phyloP scores from a whole-genome alignment of 2,113 vertebrate genomes.

The Bombycilla garrulus region DNA sequence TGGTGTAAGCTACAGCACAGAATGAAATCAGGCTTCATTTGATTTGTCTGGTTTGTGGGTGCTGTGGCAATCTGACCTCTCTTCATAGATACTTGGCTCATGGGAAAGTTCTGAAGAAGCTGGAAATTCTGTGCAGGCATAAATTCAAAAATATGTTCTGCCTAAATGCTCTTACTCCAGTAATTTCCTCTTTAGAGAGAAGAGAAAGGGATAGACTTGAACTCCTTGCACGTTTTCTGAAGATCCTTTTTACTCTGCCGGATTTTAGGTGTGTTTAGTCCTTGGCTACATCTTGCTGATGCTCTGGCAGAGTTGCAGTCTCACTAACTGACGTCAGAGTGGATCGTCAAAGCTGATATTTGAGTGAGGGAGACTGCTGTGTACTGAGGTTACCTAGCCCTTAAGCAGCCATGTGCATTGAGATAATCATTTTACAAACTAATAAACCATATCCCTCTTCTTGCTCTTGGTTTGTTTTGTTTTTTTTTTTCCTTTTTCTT shows the following conservation, averaged over 20 bases:
- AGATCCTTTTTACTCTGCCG: conserved; percentile 2
- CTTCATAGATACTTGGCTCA: background rate
- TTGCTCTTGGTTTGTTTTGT: conserved; percentile 15
- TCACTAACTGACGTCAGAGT: background rate
- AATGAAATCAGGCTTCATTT: background rate
- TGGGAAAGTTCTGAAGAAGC: conserved; percentile 8
- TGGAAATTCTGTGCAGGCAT: background rate
- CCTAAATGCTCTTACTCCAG: conserved; percentile 17
- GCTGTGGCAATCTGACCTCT: conserved; percentile 14
- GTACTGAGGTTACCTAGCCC: background rate
- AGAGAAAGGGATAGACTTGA: background rate
- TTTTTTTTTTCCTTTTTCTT: background rate
- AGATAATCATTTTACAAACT: conserved; percentile 22
- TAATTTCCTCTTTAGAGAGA: background rate
- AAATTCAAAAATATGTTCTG: conserved; percentile 6
- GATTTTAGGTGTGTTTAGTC: conserved; percentile 2
- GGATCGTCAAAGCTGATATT: background rate
- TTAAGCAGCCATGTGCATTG: background rate
- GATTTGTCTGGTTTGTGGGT: background rate
- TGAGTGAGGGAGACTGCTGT: background rate
- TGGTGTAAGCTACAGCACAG: background rate
- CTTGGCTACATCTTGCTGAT: conserved; percentile 23
- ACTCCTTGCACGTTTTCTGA: background rate
- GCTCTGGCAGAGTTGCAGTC: conserved; percentile 4
- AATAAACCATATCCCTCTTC: conserved; percentile 56